These are phyloP conservation scores for Drosophila ustulata DNA, from an alignment of 2,888 invertebrate species.

Conservation along the genomic window DNA sequence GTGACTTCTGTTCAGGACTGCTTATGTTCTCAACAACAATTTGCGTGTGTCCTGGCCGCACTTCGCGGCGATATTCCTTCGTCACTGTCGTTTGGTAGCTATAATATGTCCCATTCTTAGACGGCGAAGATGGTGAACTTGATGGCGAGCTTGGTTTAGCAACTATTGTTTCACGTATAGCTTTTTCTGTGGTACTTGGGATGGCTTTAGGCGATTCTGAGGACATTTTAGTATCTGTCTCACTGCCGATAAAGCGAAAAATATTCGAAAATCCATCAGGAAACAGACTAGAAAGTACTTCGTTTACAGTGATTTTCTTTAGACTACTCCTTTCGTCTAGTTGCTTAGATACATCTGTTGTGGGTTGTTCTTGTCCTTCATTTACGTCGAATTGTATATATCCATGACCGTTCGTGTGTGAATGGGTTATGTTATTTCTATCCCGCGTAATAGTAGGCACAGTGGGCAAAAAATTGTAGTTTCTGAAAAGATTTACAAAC, in stretches of 20 bases:
- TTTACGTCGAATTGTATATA: slow-evolving; percentile 79
- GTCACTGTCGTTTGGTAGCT: slow-evolving; percentile 76
- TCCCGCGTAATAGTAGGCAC: slow-evolving; percentile 16
- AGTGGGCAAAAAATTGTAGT: slow-evolving; percentile 50
- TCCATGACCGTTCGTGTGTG: slow-evolving; percentile 70
- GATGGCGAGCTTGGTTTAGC: slow-evolving; percentile 21
- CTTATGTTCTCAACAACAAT: slow-evolving; percentile 78
- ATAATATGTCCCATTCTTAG: slow-evolving; percentile 64
- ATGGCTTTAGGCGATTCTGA: slow-evolving; percentile 38
- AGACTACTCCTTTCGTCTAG: slow-evolving; percentile 15
- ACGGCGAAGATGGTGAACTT: background rate
- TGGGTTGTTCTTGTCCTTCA: slow-evolving; percentile 59
- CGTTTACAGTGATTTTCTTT: slow-evolving; percentile 75
- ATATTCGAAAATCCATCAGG: slow-evolving; percentile 83
- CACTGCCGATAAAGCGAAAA: slow-evolving; percentile 79
- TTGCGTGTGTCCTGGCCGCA: slow-evolving; percentile 78
- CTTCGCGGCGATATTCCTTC: slow-evolving; percentile 75
- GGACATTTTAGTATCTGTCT: slow-evolving; percentile 32
- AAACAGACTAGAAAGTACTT: slow-evolving; percentile 79
- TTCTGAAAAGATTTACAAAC: background rate
- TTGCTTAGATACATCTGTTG: slow-evolving; percentile 22
- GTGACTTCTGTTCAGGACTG: slow-evolving; percentile 80
- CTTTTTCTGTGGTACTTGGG: slow-evolving; percentile 43
- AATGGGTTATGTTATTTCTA: slow-evolving; percentile 3
- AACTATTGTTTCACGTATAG: slow-evolving; percentile 31